A percentile compares a stretch with the other conserved stretches of the same genome.
phyloP scores from a whole-genome alignment of 2,113 vertebrate genomes.

The Myrmecobius fasciatus region DNA sequence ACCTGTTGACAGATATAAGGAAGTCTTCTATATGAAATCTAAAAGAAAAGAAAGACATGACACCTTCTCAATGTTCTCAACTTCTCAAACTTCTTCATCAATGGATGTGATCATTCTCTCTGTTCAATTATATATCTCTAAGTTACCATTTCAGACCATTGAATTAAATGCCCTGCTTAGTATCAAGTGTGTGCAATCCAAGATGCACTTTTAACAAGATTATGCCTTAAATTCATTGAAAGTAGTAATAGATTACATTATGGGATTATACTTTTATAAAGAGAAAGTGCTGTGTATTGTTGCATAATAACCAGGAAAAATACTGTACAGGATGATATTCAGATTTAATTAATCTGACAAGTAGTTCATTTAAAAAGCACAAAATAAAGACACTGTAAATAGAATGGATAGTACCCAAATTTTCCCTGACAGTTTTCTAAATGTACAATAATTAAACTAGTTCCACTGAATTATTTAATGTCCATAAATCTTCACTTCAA shows the following conservation, averaged over 20 bases:
- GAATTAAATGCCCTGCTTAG: background rate
- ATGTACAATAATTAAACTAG: conserved; percentile 54
- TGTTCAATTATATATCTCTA: background rate
- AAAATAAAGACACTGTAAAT: conserved; percentile 49
- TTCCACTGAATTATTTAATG: conserved; percentile 42
- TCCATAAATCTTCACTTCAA: conserved; percentile 54
- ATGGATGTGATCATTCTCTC: background rate
- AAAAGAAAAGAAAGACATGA: background rate
- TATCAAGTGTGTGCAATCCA: background rate
- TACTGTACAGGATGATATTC: background rate
- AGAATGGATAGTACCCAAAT: conserved; percentile 50
- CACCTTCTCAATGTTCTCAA: too few species aligned
- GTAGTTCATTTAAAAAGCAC: conserved; percentile 47
- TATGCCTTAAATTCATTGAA: background rate
- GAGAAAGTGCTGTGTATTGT: background rate
- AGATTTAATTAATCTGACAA: conserved; percentile 62
- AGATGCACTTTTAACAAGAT: background rate
- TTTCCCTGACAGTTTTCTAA: conserved; percentile 61
- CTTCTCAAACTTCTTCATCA: background rate
- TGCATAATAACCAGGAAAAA: background rate
- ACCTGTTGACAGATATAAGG: background rate
- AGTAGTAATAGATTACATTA: background rate
- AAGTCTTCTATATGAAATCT: background rate
- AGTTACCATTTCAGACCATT: background rate
- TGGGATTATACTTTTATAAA: background rate